phyloP scores from a whole-genome alignment of 1,140 invertebrate genomes.

The Drosophila varians region DNA sequence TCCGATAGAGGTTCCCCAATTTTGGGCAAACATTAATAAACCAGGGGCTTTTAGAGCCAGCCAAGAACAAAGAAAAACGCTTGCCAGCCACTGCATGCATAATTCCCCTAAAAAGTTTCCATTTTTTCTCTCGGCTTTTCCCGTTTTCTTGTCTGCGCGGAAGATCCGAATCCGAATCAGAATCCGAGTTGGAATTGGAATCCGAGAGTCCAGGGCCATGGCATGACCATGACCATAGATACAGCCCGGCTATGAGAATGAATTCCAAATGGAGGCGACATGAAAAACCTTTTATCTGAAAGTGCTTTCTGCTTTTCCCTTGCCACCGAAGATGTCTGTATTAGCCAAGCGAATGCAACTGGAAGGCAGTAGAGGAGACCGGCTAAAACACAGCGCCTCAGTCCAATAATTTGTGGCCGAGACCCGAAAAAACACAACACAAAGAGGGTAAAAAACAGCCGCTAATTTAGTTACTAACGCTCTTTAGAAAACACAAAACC shows the following conservation, averaged over 20 bases:
- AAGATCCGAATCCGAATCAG: constrained; percentile 14
- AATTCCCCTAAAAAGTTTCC: constrained; percentile 76
- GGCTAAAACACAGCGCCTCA: constrained; percentile 23
- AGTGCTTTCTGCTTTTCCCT: constrained; percentile 40
- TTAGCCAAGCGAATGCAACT: constrained; percentile 70
- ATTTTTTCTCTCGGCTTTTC: constrained; percentile 59
- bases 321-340: constrained; percentile 64
- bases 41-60: constrained; percentile 61
- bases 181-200: constrained; percentile 6
- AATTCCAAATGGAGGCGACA: constrained; percentile 77
- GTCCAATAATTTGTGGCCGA: constrained; percentile 35
- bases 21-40: constrained; percentile 81
- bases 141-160: constrained; percentile 29
- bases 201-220: constrained; percentile 45
- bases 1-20: constrained; percentile 58
- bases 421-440: constrained; percentile 20
- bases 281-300: constrained; percentile 82
- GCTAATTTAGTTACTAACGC: constrained; percentile 77
- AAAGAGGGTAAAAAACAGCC: constrained; percentile 43
- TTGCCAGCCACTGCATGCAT: constrained; percentile 62
- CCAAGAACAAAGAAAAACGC: constrained; percentile 11
- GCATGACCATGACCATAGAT: constrained; percentile 54
- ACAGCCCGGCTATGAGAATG: constrained; percentile 51
- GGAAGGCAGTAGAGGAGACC: constrained; percentile 48
- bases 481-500: constrained; percentile 7